Percentiles rank a stretch among this genome's conserved stretches.
Evolutionary conservation across 2,113 vertebrate genomes (phyloP).

Genomic region (Heterotis niloticus): DNA sequence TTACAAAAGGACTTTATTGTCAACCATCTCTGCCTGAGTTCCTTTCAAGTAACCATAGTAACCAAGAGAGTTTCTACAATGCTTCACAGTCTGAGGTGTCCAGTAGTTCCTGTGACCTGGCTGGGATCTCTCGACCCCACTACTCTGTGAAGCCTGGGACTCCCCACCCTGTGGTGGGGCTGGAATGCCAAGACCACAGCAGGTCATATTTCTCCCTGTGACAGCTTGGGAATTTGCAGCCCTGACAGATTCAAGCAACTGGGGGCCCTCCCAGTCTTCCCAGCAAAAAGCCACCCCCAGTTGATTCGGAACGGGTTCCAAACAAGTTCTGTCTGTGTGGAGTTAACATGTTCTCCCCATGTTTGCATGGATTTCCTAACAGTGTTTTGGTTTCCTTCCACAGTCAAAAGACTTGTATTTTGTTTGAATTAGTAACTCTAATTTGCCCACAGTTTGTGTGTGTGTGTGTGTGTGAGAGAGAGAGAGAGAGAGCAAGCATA

Average conservation of each 20-base stretch:
- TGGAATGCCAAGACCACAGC: not conserved
- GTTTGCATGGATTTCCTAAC: too few relatives aligned
- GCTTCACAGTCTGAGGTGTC: not conserved
- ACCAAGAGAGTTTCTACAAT: not conserved
- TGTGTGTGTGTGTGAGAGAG: too few relatives aligned
- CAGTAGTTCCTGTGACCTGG: conserved; percentile 12
- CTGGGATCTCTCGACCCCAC: not conserved
- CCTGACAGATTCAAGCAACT: conserved; percentile 12
- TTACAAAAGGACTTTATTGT: too few relatives aligned
- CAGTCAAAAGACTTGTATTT: too few relatives aligned
- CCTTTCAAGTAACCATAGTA: not conserved
- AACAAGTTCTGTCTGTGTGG: too few relatives aligned
- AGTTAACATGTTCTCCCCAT: too few relatives aligned
- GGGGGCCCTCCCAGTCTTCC: not conserved
- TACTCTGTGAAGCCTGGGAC: not conserved
- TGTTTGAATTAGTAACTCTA: not conserved
- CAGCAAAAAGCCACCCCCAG: not conserved
- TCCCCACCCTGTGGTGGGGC: not conserved
- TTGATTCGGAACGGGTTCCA: too few relatives aligned
- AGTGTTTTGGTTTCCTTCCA: too few relatives aligned
- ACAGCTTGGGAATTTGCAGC: not conserved
- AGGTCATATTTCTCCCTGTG: conserved; percentile 11
- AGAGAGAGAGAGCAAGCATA: too few relatives aligned
- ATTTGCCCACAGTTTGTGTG: not conserved
- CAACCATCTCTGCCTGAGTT: too few relatives aligned